Conservation (phyloP, 2,113 vertebrate genomes). For the Drymodes brunneopygia region DNA sequence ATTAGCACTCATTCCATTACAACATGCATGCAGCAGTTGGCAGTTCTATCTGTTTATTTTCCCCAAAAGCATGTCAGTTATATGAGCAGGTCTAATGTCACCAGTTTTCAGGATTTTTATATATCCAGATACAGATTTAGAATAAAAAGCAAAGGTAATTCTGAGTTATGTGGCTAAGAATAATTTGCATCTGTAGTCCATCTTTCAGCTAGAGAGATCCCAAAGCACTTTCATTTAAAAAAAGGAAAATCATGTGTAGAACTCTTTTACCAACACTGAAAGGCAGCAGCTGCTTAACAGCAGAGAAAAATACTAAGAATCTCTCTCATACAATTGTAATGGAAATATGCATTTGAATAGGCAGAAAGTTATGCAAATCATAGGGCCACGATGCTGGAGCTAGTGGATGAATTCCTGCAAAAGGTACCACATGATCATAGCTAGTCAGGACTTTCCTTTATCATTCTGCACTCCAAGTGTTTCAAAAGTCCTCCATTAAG, state of each 20-base stretch:
- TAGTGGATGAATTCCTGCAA: background rate
- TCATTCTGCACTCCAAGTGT: background rate
- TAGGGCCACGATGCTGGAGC: background rate
- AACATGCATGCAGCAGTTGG: background rate
- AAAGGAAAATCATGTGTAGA: background rate
- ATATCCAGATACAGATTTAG: background rate
- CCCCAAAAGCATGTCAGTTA: background rate
- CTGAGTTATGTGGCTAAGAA: background rate
- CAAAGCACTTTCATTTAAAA: background rate
- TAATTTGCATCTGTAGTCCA: background rate
- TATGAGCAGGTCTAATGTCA: background rate
- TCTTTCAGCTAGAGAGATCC: background rate
- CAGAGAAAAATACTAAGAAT: background rate
- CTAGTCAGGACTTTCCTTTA: background rate
- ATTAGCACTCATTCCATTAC: background rate
- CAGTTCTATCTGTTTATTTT: background rate
- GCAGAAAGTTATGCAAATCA: background rate
- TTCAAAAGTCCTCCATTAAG: background rate
- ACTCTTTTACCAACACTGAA: background rate
- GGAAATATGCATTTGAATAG: background rate
- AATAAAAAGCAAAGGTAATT: constrained; percentile 1
- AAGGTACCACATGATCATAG: background rate
- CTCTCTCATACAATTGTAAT: background rate
- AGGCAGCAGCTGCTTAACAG: background rate
- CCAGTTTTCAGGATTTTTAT: background rate